Conservation (phyloP, 2,797 vertebrate species). For the Gadopsis marmoratus region DNA sequence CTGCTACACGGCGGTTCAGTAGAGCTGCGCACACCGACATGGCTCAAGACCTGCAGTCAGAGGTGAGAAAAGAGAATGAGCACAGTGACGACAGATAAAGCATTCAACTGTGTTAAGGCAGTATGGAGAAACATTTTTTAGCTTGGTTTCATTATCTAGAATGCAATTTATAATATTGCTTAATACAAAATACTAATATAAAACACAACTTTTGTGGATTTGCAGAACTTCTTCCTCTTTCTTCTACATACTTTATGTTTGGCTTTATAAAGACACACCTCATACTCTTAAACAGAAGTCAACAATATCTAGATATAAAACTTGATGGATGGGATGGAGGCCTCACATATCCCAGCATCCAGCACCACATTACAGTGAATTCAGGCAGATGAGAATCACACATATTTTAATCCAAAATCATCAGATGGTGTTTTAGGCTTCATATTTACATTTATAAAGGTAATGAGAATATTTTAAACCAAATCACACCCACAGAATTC, state of each 20-base stretch:
- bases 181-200: not conserved
- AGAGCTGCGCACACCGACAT: slow-evolving; percentile 59
- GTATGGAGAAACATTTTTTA: accelerated
- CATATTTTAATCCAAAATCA: not conserved
- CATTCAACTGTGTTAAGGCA: not conserved
- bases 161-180: not conserved
- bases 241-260: not conserved
- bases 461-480: not conserved
- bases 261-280: not conserved
- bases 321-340: no score
- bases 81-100: not conserved
- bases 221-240: not conserved
- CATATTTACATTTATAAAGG: not conserved
- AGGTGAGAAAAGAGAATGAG: not conserved
- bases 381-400: not conserved
- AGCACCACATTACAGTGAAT: not conserved
- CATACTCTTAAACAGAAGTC: not conserved
- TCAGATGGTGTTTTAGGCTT: not conserved
- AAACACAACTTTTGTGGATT: not conserved
- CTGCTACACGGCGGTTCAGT: slow-evolving; percentile 17
- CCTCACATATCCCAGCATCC: no score
- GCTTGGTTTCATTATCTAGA: not conserved
- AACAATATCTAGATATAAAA: not conserved
- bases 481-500: not conserved
- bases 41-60: slow-evolving; percentile 27